phyloP scores from a whole-genome alignment of 1,140 invertebrate species.

The Drosophila bifasciata region DNA sequence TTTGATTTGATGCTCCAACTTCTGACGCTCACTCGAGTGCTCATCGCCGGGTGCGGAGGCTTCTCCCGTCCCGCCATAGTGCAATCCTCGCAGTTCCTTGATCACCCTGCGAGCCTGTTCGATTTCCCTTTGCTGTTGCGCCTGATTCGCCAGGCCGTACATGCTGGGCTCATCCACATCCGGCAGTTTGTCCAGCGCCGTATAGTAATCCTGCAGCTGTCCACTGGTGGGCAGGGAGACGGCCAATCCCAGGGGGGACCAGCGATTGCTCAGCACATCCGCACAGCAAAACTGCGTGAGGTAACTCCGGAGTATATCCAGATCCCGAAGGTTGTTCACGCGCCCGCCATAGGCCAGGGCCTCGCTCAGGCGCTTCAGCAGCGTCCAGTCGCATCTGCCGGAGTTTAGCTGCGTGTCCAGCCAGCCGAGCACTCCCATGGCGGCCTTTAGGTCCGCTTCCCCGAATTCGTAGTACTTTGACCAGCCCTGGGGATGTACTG shows the following conservation, averaged over 20 bases:
- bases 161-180: conserved; percentile 89
- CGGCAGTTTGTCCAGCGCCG: conserved; percentile 87
- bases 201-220: conserved; percentile 86
- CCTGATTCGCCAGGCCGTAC: conserved; percentile 89
- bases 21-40: conserved; percentile 54
- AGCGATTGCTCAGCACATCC: conserved; percentile 86
- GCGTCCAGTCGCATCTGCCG: conserved; percentile 87
- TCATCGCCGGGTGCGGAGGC: background rate
- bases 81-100: conserved; percentile 61
- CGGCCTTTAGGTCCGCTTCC: conserved; percentile 92
- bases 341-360: conserved; percentile 95
- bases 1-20: conserved; percentile 86
- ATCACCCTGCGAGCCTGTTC: conserved; percentile 62
- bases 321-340: conserved; percentile 93
- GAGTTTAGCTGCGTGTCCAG: conserved; percentile 84
- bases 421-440: conserved; percentile 89
- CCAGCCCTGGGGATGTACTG: conserved; percentile 93
- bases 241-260: conserved; percentile 85
- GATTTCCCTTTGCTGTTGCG: conserved; percentile 70
- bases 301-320: conserved; percentile 90
- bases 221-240: conserved; percentile 85
- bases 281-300: conserved; percentile 89
- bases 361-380: conserved; percentile 91
- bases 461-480: conserved; percentile 96
- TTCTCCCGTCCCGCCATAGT: conserved; percentile 50